Evolutionary conservation across 2,797 vertebrate species (phyloP).

Genomic region (Lateolabrax maculatus): DNA sequence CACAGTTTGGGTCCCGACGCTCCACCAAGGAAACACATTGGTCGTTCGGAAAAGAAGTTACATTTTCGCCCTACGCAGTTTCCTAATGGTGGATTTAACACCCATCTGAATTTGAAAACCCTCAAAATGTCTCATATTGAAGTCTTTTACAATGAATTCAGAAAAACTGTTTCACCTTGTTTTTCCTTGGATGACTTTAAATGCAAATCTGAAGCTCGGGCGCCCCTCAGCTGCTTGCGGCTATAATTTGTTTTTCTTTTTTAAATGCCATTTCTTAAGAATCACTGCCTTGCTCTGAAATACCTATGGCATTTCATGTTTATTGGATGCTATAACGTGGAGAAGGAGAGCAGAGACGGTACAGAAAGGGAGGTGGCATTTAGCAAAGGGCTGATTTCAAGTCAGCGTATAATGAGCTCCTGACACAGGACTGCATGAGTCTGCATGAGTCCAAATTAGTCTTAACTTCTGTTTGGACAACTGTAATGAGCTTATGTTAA

Average conservation of each 20-base stretch:
- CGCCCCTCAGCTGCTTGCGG: constrained; percentile 6
- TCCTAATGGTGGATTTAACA: too few relatives aligned
- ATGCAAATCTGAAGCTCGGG: neutral
- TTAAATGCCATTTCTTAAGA: constrained; percentile 49
- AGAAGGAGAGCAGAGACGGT: neutral
- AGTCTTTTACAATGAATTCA: neutral
- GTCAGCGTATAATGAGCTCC: constrained; percentile 40
- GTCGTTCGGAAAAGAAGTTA: neutral
- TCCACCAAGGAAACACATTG: neutral
- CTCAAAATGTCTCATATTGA: neutral
- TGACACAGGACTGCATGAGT: constrained; percentile 7
- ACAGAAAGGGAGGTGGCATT: constrained; percentile 41
- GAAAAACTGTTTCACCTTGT: neutral
- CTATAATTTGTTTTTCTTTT: constrained; percentile 49
- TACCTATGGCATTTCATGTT: constrained; percentile 37
- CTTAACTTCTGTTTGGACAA: constrained; percentile 40
- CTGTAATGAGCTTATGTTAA: constrained; percentile 53
- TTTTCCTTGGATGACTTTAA: neutral
- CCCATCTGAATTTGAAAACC: neutral
- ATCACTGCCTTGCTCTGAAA: constrained; percentile 1
- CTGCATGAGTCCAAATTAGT: constrained; percentile 42
- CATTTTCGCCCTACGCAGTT: too few relatives aligned
- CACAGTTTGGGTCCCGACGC: neutral
- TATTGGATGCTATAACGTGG: constrained; percentile 11
- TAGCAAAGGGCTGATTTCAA: constrained; percentile 41